Evolutionary conservation across 2,113 vertebrate genomes (phyloP).

Genomic region (Chaenogobius annularis): DNA sequence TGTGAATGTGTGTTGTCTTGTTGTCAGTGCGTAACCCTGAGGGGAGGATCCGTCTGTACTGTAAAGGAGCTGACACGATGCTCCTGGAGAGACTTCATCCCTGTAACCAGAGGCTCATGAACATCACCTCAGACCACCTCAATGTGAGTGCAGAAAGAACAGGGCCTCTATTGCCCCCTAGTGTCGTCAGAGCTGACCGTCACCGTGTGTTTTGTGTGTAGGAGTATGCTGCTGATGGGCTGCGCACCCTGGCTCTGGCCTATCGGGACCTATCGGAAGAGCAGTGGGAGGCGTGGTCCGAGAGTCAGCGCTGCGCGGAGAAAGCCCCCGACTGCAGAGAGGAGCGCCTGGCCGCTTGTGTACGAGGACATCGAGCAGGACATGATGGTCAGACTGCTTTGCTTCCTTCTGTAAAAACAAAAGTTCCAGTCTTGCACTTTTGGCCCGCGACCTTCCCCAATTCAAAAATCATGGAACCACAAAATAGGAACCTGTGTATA

Average conservation of each 20-base stretch:
- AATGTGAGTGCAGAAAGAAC: conserved; percentile 77
- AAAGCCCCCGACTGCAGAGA: conserved; percentile 80
- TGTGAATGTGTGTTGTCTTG: not conserved
- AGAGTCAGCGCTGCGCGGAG: conserved; percentile 77
- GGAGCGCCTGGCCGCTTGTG: conserved; percentile 82
- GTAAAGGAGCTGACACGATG: conserved; percentile 92
- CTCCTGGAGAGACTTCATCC: conserved; percentile 86
- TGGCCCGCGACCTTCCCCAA: not conserved
- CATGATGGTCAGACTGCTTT: conserved; percentile 81
- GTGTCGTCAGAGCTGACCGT: conserved; percentile 18
- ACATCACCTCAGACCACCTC: conserved; percentile 87
- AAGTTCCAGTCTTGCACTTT: not conserved
- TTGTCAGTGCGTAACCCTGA: conserved; percentile 84
- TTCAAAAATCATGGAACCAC: not conserved
- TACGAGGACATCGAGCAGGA: conserved; percentile 91
- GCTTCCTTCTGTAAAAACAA: not conserved
- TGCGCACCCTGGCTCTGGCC: conserved; percentile 86
- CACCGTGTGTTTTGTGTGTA: conserved; percentile 1
- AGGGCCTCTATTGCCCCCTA: conserved; percentile 51
- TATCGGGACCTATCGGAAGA: conserved; percentile 88
- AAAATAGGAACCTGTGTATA: conserved; percentile 18
- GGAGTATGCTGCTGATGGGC: conserved; percentile 65
- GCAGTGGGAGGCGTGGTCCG: conserved; percentile 84
- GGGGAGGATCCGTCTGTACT: conserved; percentile 92
- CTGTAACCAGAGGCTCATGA: conserved; percentile 80